Evolutionary conservation across 2,797 vertebrate species (phyloP).

Genomic region (Spinibarbus caldwelli): DNA sequence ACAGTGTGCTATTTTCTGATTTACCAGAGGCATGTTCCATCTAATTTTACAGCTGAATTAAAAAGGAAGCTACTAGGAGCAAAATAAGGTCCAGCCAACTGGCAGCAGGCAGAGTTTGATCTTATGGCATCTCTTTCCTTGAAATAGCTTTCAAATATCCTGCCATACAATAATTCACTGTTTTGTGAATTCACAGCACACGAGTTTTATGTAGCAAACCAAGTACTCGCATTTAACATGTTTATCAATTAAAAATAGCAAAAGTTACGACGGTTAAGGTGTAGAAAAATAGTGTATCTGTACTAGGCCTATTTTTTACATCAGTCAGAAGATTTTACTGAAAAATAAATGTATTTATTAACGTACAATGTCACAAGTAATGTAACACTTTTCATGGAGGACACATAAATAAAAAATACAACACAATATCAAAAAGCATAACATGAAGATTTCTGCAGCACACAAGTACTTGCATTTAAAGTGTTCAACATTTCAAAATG

Average conservation of each 20-base stretch:
- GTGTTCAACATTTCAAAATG: not conserved
- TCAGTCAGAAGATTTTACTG: not conserved
- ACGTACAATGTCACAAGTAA: not conserved
- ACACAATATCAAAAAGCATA: not conserved
- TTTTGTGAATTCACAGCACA: not conserved
- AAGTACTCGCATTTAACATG: not conserved
- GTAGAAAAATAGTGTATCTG: not conserved
- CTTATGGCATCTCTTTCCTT: conserved; percentile 17
- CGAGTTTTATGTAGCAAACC: not conserved
- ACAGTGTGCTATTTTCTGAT: conserved; percentile 69
- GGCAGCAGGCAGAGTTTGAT: conserved; percentile 52
- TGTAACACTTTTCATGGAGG: not conserved
- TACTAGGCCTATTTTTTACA: too few species aligned
- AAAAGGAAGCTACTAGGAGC: conserved; percentile 72
- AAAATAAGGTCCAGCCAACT: conserved; percentile 75
- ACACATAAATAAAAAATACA: not conserved
- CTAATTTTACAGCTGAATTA: conserved; percentile 80
- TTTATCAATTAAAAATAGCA: not conserved
- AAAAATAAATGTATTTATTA: not conserved
- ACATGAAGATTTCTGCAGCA: not conserved
- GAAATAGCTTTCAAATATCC: conserved; percentile 42
- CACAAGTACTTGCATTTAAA: not conserved
- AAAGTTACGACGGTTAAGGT: not conserved
- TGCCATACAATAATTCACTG: conserved; percentile 17
- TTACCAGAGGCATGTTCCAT: conserved; percentile 75